These are phyloP conservation scores for Hypotaenidia philippensis DNA, from an alignment of 2,797 vertebrate genomes.

Conservation along the genomic window DNA sequence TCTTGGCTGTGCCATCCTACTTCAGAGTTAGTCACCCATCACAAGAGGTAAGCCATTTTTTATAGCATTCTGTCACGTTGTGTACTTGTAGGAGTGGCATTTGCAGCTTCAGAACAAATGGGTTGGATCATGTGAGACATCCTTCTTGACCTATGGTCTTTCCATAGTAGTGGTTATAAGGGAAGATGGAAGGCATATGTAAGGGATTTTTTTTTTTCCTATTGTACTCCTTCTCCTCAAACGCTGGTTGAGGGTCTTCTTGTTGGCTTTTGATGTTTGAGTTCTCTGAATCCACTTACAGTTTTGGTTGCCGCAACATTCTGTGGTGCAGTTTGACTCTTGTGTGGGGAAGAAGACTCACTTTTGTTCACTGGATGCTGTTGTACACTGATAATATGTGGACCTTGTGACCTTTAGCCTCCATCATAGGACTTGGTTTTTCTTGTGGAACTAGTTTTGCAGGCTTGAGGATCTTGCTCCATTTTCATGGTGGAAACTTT, in stretches of 20 bases:
- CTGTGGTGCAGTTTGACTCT: background rate
- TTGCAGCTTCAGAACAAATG: constrained; percentile 10
- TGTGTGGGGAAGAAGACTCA: background rate
- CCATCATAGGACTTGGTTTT: background rate
- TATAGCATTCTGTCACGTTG: constrained; percentile 31
- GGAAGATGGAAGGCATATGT: background rate
- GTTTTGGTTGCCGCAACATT: background rate
- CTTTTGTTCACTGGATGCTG: background rate
- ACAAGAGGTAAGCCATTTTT: constrained; percentile 48
- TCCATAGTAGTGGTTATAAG: background rate
- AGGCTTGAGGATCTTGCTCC: background rate
- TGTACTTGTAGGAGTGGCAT: background rate
- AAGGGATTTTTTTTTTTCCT: background rate
- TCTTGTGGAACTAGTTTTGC: background rate
- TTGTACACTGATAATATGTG: background rate
- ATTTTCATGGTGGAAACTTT: background rate
- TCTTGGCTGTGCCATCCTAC: constrained; percentile 44
- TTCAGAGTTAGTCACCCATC: constrained; percentile 61
- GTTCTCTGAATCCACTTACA: background rate
- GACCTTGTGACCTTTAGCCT: background rate
- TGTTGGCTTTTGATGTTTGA: background rate
- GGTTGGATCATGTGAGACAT: background rate
- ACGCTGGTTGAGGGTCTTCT: background rate
- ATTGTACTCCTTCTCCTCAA: background rate
- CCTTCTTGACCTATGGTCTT: background rate